Percentiles rank a stretch among this genome's conserved stretches.
These are phyloP conservation scores for Cygnus atratus DNA, from an alignment of 2,113 vertebrate species.

Conservation along the genomic window DNA sequence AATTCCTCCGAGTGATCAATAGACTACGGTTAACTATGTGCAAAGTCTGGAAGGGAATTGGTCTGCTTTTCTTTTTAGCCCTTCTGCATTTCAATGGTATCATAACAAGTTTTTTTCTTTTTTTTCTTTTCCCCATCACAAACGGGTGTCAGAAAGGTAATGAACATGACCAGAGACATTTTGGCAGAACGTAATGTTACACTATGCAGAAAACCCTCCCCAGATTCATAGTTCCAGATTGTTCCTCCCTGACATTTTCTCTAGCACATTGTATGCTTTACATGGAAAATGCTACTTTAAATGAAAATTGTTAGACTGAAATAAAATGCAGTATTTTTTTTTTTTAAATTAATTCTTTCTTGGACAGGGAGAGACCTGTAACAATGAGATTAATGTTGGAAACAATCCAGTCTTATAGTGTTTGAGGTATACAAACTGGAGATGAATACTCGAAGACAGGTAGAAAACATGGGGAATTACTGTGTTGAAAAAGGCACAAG, in stretches of 20 bases:
- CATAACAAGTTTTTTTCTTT: neutral
- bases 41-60: neutral
- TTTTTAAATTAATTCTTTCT: neutral
- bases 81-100: neutral
- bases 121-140: neutral
- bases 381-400: neutral
- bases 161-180: neutral
- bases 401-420: neutral
- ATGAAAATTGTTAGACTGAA: neutral
- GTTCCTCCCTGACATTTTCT: neutral
- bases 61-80: neutral
- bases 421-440: neutral
- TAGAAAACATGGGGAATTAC: neutral
- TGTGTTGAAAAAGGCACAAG: neutral
- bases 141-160: neutral
- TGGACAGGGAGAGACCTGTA: neutral
- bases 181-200: neutral
- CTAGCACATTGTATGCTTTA: neutral
- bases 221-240: neutral
- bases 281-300: neutral
- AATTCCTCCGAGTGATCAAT: neutral
- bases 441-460: neutral
- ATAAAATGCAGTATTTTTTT: neutral
- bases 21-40: neutral
- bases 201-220: neutral